Base-by-base conservation (phyloP, 2,797 vertebrate genomes). In the Danio albolineatus region DNA sequence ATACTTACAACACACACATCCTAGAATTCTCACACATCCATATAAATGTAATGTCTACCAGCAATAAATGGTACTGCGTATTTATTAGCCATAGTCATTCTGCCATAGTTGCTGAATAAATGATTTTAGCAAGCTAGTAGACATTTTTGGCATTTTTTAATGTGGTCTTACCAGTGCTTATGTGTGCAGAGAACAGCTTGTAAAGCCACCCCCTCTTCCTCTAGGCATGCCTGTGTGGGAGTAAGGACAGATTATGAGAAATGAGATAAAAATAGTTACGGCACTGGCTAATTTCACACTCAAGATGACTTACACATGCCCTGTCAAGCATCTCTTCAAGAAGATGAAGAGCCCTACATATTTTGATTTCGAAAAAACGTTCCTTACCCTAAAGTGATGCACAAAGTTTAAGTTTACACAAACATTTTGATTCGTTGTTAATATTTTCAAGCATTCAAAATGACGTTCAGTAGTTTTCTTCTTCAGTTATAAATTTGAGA, bases 171-270 rank as follows among this genome's bases (percentile, higher is more conserved):
- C 98, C 97, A 99, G 88, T 99, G 98, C 87, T 98, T 99, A 89
- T 99, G 97, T 57, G 98, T 99, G 56, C 97, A 99, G 53, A 99
- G 93, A 85, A 99, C 97, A 73, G 97, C 98, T 82, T 98, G 95
- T 76, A 99, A 89, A 5, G 89, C 92, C 64, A 94, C 96, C 1
- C 94, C 95, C 71, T 98, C 96, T 83, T 96, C 91, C 83, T 97
- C 92, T 4, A 99, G 92, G 76, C 89, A 95, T 70, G 94, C 90
- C 98, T 98, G 86, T 43, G 84, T 69, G 78, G 71, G 46, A 39
- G 73, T 9, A 88, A 56, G 2, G 9, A 7, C 49, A 70, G 13
- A 70, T 10, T 14, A 72, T 59, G 6, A 83, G 5, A 81, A 62
- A 81, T 59, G 6, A 62, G 4, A 75, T 61, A 41, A 76, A 44